Percentiles rank a stretch among this genome's conserved stretches.
phyloP scores from a whole-genome alignment of 2,797 vertebrate genomes.

The Rhabdophis nuchalis region DNA sequence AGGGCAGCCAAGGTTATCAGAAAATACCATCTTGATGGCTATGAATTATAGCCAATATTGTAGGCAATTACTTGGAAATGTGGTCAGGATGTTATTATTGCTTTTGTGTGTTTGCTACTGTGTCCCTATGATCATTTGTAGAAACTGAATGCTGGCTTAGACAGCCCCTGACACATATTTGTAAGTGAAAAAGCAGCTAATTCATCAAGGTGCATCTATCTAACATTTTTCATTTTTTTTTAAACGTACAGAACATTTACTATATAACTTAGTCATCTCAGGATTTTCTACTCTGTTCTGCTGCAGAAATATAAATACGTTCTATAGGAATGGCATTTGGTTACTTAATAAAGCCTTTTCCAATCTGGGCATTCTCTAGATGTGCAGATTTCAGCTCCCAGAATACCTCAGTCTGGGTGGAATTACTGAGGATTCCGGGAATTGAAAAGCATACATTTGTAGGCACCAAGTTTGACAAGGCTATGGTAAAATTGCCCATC shows the following conservation, averaged over 20 bases:
- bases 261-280: background rate
- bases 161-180: background rate
- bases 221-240: background rate
- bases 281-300: background rate
- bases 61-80: background rate
- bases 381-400: background rate
- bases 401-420: background rate
- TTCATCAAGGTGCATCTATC: background rate
- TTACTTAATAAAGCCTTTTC: background rate
- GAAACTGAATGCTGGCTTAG: background rate
- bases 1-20: background rate
- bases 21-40: background rate
- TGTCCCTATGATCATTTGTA: background rate
- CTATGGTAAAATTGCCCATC: background rate
- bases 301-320: background rate
- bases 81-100: background rate
- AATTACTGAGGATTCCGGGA: background rate
- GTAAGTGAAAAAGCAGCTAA: background rate
- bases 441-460: background rate
- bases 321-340: background rate
- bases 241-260: background rate
- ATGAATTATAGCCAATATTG: background rate
- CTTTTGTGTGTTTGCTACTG: background rate
- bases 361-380: background rate
- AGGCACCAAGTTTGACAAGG: background rate